Conservation (phyloP, 2,888 invertebrate genomes). For the Agrypnus murinus region DNA sequence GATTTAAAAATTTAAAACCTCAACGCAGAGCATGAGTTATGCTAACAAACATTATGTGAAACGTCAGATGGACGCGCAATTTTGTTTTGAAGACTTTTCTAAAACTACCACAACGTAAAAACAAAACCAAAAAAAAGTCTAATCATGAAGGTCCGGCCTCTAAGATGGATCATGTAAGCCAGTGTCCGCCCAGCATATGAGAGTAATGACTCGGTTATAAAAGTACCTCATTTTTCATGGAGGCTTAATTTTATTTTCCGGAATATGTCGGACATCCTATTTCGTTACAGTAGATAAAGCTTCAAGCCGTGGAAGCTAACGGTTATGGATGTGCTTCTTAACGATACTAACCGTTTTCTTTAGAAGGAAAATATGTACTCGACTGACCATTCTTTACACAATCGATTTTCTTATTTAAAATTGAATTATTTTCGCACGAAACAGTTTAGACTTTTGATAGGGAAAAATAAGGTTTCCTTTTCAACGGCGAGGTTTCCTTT, state of each 20-base stretch:
- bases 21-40: neutral
- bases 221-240: slow-evolving; percentile 63
- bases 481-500: no score
- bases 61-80: neutral
- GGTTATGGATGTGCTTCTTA: slow-evolving; percentile 58
- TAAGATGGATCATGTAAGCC: slow-evolving; percentile 50
- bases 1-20: slow-evolving; percentile 13
- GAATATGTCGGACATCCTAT: slow-evolving; percentile 65
- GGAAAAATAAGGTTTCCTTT: no score
- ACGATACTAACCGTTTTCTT: slow-evolving; percentile 48
- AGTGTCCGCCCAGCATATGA: slow-evolving; percentile 54
- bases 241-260: slow-evolving; percentile 64
- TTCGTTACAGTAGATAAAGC: slow-evolving; percentile 64
- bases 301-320: slow-evolving; percentile 58
- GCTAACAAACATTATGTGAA: neutral
- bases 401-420: slow-evolving; percentile 18
- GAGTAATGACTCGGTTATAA: slow-evolving; percentile 62
- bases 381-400: slow-evolving; percentile 32
- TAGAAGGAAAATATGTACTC: slow-evolving; percentile 46
- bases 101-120: slow-evolving; percentile 7
- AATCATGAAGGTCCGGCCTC: slow-evolving; percentile 52
- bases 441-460: no score
- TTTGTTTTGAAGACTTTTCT: neutral
- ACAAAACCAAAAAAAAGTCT: slow-evolving; percentile 47
- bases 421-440: slow-evolving; percentile 20